These are phyloP conservation scores for Scaptomyza graminum DNA, from an alignment of 1,140 invertebrate species.

Conservation along the genomic window DNA sequence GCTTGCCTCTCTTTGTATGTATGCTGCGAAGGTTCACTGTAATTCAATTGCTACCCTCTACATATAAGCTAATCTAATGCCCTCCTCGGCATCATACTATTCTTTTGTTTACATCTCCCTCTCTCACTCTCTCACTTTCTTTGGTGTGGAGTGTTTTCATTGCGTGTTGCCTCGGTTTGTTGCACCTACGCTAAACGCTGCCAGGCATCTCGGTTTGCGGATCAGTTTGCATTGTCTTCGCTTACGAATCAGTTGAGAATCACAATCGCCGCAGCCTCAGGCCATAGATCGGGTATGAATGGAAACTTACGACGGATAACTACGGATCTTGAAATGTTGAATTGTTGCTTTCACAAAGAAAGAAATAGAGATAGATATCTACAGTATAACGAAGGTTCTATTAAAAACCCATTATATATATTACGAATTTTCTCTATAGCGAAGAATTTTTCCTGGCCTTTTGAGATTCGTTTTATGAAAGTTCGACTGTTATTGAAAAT, in stretches of 20 bases:
- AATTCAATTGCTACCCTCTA: constrained; percentile 36
- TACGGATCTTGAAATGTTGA: too few species aligned
- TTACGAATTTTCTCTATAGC: too few species aligned
- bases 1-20: constrained; percentile 3
- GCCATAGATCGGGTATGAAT: not conserved
- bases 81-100: constrained; percentile 30
- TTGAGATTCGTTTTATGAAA: too few species aligned
- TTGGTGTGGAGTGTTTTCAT: constrained; percentile 20
- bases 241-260: not conserved
- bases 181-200: constrained; percentile 18
- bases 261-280: not conserved
- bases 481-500: too few species aligned
- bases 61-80: constrained; percentile 72
- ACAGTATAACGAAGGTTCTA: too few species aligned
- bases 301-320: too few species aligned
- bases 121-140: not conserved
- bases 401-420: too few species aligned
- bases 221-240: constrained; percentile 29
- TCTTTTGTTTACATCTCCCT: constrained; percentile 60
- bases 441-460: too few species aligned
- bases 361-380: too few species aligned
- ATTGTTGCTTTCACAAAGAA: too few species aligned
- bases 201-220: constrained; percentile 11
- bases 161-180: constrained; percentile 13
- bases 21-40: not conserved